Base-by-base conservation (phyloP, 2,113 vertebrate species). In the Eptesicus fuscus region DNA sequence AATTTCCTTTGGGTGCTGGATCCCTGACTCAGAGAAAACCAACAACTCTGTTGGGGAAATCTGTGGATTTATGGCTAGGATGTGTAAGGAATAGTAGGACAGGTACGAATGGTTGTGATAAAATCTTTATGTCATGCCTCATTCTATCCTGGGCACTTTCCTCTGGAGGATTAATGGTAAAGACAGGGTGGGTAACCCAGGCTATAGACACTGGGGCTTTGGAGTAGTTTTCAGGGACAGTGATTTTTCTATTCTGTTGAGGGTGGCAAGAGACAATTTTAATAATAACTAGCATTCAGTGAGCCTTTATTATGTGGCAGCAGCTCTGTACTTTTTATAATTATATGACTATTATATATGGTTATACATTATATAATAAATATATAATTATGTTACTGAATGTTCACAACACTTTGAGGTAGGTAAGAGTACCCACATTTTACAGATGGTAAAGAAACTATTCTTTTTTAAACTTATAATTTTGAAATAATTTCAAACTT, bases 401-500 rank as follows among this genome's bases (percentile, higher is more conserved):
- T 28, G 86, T 65, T 87, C 37, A 78, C 10, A 96, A 79, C 12
- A 10, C 74, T 90, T 59, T 88, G 18, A 91, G 40, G 61, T 76
- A 84, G 20, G 10, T 37, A 74, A 35, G 40, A 83, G 79, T 88
- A 82, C 20, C 20, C 5, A 87, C 44, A 94, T 74, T 83, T 88
- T 96, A 83, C 20, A 92, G 22, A 59, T 73, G 53, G 71, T 65
- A 87, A 80, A 83, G 25, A 13, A 86, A 83, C 16, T 73, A 30
- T 51, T 84, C 3, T 59, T 51, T 90, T 88, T 84, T 20, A 47
- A 59, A 83, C 35, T n/a, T 94, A 69, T 47, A 83, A 61, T 74
- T 93, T 71, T 91, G n/a, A 25, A 73, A 78, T 90, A 18, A 93
- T 70, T 91, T 93, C 76, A 90, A 83, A 83, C n/a, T 94, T 95